phyloP scores from a whole-genome alignment of 2,888 invertebrate species.

The Pseudoips prasinana region DNA sequence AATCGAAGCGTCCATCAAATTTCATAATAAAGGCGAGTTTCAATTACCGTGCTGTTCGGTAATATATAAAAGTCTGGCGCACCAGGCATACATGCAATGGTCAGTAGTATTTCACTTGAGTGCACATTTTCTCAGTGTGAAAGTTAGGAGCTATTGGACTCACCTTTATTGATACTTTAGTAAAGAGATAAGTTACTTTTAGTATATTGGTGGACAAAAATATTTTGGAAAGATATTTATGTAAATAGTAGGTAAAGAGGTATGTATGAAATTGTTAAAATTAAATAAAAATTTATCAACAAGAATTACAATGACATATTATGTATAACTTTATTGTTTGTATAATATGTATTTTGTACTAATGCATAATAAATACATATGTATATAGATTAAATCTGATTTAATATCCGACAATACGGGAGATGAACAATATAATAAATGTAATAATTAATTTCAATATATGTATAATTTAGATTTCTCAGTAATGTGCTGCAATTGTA shows the following conservation, averaged over 20 bases:
- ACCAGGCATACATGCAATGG: no score
- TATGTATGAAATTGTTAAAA: slow-evolving; percentile 68
- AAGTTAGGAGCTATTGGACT: slow-evolving; percentile 26
- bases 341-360: slow-evolving; percentile 34
- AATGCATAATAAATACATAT: slow-evolving; percentile 26
- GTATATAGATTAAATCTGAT: slow-evolving; percentile 21
- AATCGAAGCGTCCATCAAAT: slow-evolving; percentile 23
- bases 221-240: slow-evolving; percentile 71
- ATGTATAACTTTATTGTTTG: slow-evolving; percentile 21
- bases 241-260: slow-evolving; percentile 61
- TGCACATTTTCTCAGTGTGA: slow-evolving; percentile 34
- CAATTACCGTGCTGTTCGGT: slow-evolving; percentile 15
- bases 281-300: slow-evolving; percentile 56
- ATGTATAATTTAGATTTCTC: slow-evolving; percentile 6
- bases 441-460: slow-evolving; percentile 21
- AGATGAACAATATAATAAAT: slow-evolving; percentile 18
- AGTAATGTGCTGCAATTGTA: slow-evolving; percentile 17
- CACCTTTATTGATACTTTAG: slow-evolving; percentile 21
- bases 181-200: slow-evolving; percentile 32
- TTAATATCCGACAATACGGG: slow-evolving; percentile 29
- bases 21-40: slow-evolving; percentile 9
- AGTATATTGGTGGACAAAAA: slow-evolving; percentile 50
- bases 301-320: slow-evolving; percentile 37
- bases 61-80: slow-evolving; percentile 15
- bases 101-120: slow-evolving; percentile 20